Conservation (phyloP, 2,113 vertebrate species). For the Paraplagusia blochii region DNA sequence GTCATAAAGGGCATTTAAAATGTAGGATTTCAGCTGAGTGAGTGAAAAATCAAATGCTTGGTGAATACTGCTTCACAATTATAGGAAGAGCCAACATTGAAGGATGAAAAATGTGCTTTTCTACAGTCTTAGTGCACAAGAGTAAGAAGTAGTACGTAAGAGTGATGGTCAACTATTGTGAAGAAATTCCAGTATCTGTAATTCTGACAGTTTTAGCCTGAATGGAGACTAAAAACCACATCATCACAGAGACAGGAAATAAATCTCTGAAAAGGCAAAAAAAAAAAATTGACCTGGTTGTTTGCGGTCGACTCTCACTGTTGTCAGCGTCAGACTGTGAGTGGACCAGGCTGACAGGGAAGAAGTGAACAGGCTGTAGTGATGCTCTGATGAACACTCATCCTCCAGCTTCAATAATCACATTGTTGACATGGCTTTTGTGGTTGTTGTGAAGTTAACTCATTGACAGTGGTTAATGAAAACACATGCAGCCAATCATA, state of each 20-base stretch:
- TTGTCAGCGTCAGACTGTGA: slow-evolving; percentile 37
- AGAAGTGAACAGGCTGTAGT: slow-evolving; percentile 39
- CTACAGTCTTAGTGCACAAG: too few species aligned
- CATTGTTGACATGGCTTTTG: slow-evolving; percentile 36
- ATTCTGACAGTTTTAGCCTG: background rate
- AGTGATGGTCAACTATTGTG: too few species aligned
- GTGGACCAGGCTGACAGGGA: slow-evolving; percentile 45
- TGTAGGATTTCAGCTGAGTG: too few species aligned
- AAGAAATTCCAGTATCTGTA: too few species aligned
- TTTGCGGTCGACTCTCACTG: slow-evolving; percentile 42
- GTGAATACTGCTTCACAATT: too few species aligned
- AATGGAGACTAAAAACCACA: slow-evolving; percentile 42
- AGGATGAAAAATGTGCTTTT: too few species aligned
- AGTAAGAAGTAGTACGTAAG: too few species aligned
- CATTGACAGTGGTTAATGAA: slow-evolving; percentile 60
- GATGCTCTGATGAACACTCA: slow-evolving; percentile 24
- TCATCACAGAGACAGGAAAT: slow-evolving; percentile 31
- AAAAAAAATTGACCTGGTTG: slow-evolving; percentile 57
- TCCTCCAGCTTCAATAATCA: slow-evolving; percentile 34
- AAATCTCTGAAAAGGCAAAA: slow-evolving; percentile 47
- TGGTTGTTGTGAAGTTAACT: slow-evolving; percentile 30
- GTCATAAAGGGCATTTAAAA: too few species aligned
- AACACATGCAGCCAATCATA: slow-evolving; percentile 15
- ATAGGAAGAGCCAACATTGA: too few species aligned
- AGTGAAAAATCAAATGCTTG: too few species aligned